phyloP scores from a whole-genome alignment of 2,797 vertebrate genomes.

The Acrocephalus scirpaceus region DNA sequence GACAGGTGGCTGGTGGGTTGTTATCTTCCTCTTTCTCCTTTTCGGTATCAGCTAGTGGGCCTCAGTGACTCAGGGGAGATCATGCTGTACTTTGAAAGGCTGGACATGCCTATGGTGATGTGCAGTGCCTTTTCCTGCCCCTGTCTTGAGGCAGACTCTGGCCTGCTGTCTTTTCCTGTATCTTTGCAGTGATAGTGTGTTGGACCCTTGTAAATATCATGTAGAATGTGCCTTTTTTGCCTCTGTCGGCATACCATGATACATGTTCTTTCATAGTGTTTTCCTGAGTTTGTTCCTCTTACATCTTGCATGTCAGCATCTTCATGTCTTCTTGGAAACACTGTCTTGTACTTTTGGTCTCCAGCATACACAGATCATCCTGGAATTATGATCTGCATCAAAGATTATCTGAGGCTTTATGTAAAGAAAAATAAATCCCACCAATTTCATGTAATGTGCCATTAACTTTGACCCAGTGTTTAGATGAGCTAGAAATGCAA shows the following conservation, averaged over 20 bases:
- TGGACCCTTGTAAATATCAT: neutral
- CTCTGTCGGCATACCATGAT: neutral
- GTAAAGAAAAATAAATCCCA: neutral
- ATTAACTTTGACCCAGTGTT: neutral
- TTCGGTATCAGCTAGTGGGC: neutral
- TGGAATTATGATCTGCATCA: neutral
- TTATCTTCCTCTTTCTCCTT: constrained; percentile 24
- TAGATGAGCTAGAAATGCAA: neutral
- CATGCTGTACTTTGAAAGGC: neutral
- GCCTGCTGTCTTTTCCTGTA: neutral
- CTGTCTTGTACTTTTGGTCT: neutral
- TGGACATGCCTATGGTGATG: neutral
- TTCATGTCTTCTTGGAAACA: neutral
- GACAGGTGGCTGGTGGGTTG: constrained; percentile 45
- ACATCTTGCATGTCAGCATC: neutral
- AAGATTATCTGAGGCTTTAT: neutral
- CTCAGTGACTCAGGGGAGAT: neutral
- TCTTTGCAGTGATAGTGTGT: neutral
- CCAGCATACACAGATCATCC: neutral
- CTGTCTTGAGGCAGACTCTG: neutral
- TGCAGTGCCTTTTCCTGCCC: neutral
- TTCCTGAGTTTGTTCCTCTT: neutral
- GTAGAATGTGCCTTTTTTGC: neutral
- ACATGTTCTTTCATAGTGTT: neutral
- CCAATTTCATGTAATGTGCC: neutral